Evolutionary conservation across 2,113 vertebrate genomes (phyloP), one percentile per base, ranked within the genome.

Genomic region (Noctilio leporinus): DNA sequence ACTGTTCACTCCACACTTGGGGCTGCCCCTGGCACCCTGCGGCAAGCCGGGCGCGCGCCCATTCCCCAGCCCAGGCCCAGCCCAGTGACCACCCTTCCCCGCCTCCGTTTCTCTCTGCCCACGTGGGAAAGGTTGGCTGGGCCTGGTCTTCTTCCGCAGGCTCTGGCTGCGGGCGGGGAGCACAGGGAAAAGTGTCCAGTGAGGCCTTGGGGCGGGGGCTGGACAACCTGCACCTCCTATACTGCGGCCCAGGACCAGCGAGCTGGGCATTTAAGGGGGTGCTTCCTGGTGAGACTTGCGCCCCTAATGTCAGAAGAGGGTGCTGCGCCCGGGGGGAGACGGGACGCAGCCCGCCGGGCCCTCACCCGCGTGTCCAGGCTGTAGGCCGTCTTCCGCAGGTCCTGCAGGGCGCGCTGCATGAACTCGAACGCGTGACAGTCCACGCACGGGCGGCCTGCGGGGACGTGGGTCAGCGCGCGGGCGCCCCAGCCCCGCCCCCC

Each of bases 361-460:
- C 77, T 80, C 98, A 99, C 99, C 98, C 99, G 96, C 1, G 99
- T 98, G 97, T 99, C 99, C 1, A 99, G 98, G 97, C 98, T 99
- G 91, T 98, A 99, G 0, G 99, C 99, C 0, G 99, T 99, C 98
- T 99, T 99, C 97, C 99, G 99, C 5, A 99, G 98, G 95, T 99
- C 99, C 97, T 99, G 99, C 98, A 99, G 98, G 49, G 99, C 99
- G 97, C 99, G 99, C 98, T 99, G 99, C 99, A 99, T 99, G 95
- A 99, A 99, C 98, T 99, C 99, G 96, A 99, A 99, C 0, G 99
- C 99, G 86, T 99, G 99, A 93, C 99, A 99, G 96, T 99, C 99
- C 93, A 99, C 99, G 73, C 99, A 99, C 12, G 99, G 99, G 3
- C 99, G 99, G 97, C 99, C 99, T 92, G 80, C 30, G 59, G 45